Evolutionary conservation across 2,113 vertebrate species (phyloP), one percentile per base, ranked within the genome.

Genomic region (Stictonetta naevosa): DNA sequence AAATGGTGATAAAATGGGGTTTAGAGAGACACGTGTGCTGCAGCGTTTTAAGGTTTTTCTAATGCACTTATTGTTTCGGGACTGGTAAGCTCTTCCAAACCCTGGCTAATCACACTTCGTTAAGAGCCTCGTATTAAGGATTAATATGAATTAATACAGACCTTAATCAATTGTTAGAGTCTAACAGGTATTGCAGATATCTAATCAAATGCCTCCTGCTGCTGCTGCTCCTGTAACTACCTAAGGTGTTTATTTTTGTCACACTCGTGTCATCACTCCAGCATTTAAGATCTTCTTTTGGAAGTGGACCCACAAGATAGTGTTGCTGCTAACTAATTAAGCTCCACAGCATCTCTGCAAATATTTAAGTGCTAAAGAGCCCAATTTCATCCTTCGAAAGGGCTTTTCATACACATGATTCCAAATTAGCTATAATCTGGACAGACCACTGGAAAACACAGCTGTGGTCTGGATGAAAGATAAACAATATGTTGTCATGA

Each of bases 381-480:
- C 62, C 73, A 34, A 83, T 88, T 92, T 83, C 87, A 83, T 15
- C 92, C 80, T 11, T 16, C 8, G 18, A 58, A 92, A 95, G 0
- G 19, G 72, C 84, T 95, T 88, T 82, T 75, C 58, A 42, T 14
- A 10, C 11, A 4, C 8, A 13, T 53, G 53, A 52, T 63, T 86
- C 92, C 87, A 91, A 93, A 94, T 56, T 12, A 88, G 80, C 80
- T 29, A 2, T 73, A 77, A 96, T 84, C 88, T 87, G 86, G 95
- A 89, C 82, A 69, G 85, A 74, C 13, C 93, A 59, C 60, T 46
- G 55, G 77, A 79, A 91, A 96, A 91, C 94, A 83, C 80, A 96
- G 94, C 90, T 92, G 90, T 40, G 72, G 48, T 64, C 63, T 59
- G 87, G 84, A 44, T 73, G 55, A 33, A 63, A 86, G 87, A 88